Evolutionary conservation across 35 echinoderm and acorn worm genomes (phyloP).

Genomic region (Stichopus chloronotus): DNA sequence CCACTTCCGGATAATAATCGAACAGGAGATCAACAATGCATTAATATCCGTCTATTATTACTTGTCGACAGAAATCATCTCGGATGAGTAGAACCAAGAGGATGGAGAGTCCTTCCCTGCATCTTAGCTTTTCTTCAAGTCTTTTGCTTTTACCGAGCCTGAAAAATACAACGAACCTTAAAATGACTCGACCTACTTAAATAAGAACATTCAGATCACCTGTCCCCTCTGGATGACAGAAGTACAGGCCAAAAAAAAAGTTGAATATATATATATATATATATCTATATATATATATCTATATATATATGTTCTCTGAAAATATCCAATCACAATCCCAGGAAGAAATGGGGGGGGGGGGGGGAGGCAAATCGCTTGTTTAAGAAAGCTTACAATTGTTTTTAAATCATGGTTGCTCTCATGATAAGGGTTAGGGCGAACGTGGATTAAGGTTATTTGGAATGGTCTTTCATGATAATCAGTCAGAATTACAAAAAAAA

Average conservation of each 20-base stretch:
- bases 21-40: not conserved
- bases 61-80: not conserved
- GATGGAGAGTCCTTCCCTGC: not conserved
- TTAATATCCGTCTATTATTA: not conserved
- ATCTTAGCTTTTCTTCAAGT: too few relatives aligned
- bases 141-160: not conserved
- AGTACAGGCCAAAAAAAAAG: not conserved
- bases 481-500: too few relatives aligned
- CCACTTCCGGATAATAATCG: not conserved
- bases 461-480: too few relatives aligned
- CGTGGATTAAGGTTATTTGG: too few relatives aligned
- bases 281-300: not conserved
- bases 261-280: not conserved
- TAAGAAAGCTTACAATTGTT: too few relatives aligned
- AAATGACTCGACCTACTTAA: not conserved
- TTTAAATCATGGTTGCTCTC: too few relatives aligned
- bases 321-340: too few relatives aligned
- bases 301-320: too few relatives aligned
- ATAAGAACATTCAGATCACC: not conserved
- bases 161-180: not conserved
- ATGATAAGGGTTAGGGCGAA: too few relatives aligned
- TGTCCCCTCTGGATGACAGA: not conserved
- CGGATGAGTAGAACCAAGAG: not conserved
- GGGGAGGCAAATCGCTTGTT: too few relatives aligned
- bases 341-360: too few relatives aligned